Conservation (phyloP, 2,113 vertebrate species). For the Galbula dea region DNA sequence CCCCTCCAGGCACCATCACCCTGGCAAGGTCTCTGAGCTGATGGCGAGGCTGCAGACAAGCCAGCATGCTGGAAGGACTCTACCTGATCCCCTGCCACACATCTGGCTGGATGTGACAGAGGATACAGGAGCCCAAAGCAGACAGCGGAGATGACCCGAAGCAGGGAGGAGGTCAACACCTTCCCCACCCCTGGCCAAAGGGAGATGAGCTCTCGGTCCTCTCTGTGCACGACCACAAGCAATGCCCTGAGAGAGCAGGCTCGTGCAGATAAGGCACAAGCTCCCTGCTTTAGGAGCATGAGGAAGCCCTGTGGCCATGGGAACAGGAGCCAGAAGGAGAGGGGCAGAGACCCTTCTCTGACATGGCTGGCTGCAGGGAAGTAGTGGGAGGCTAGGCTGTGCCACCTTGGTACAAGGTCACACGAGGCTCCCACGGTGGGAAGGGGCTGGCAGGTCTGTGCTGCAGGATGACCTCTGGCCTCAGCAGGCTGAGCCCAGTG, state of each 20-base stretch:
- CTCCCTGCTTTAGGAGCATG: background rate
- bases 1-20: background rate
- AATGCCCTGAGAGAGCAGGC: rapidly evolving
- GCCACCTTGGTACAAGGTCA: background rate
- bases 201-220: background rate
- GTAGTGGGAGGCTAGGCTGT: background rate
- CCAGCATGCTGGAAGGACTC: background rate
- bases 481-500: background rate
- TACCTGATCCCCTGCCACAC: background rate
- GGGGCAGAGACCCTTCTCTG: background rate
- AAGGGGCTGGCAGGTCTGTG: background rate
- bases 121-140: background rate
- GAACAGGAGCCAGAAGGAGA: background rate
- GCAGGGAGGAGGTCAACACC: background rate
- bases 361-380: rapidly evolving
- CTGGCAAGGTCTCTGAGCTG: background rate
- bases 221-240: rapidly evolving
- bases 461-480: rapidly evolving
- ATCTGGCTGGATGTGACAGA: background rate
- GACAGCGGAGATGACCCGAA: rapidly evolving
- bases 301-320: background rate
- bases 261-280: rapidly evolving
- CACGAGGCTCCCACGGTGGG: background rate
- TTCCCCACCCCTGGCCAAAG: background rate
- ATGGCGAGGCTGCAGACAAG: background rate